A percentile compares a stretch with the other conserved stretches of the same genome.
These are phyloP conservation scores for Smutsia temminckii DNA, from an alignment of 2,797 vertebrate species.

Conservation along the genomic window DNA sequence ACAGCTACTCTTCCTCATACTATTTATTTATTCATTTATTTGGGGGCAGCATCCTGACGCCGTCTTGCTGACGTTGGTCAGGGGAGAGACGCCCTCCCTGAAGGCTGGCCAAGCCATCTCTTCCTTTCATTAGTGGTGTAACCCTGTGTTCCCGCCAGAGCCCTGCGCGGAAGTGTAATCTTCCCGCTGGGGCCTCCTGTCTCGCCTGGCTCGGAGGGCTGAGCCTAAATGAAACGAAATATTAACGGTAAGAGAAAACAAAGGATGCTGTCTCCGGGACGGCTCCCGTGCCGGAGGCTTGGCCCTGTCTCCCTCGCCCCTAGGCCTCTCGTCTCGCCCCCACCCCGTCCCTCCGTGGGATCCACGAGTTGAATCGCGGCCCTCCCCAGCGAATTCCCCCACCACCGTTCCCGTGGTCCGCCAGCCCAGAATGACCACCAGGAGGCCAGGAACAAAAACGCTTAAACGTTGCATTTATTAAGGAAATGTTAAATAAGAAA, in stretches of 20 bases:
- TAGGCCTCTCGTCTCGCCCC: not conserved
- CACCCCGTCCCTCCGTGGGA: not conserved
- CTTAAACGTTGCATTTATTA: conserved; percentile 78
- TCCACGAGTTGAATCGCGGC: not conserved
- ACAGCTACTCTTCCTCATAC: not conserved
- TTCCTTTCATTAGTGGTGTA: conserved; percentile 62
- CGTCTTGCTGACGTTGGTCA: conserved; percentile 25
- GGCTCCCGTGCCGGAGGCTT: not conserved
- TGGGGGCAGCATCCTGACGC: not conserved
- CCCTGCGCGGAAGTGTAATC: conserved; percentile 42
- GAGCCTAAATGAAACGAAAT: conserved; percentile 59
- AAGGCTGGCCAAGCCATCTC: not conserved
- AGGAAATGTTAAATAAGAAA: conserved; percentile 71
- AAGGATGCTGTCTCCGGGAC: not conserved
- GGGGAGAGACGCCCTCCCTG: conserved; percentile 28
- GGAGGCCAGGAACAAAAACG: conserved; percentile 67
- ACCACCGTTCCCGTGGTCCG: not conserved
- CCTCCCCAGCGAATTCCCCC: not conserved
- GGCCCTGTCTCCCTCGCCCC: not conserved
- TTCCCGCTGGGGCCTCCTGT: conserved; percentile 35
- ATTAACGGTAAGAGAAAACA: conserved; percentile 44
- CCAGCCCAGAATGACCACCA: conserved; percentile 61
- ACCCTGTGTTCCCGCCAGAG: conserved; percentile 53
- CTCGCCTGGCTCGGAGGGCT: conserved; percentile 36
- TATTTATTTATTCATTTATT: not conserved